Evolutionary conservation across 2,797 vertebrate species (phyloP).

Genomic region (Sphaeramia orbicularis): DNA sequence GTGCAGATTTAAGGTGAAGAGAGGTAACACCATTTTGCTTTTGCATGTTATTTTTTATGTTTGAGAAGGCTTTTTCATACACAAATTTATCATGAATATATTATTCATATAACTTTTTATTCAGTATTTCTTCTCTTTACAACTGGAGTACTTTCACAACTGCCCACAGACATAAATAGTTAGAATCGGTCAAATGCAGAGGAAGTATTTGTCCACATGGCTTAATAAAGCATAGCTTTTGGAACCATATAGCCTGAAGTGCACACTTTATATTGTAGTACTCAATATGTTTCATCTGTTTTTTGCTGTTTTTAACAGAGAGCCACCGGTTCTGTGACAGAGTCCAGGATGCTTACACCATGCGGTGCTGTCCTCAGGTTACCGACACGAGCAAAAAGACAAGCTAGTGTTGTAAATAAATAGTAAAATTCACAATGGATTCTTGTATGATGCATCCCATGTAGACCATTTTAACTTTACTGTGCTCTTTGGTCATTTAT

Average conservation of each 20-base stretch:
- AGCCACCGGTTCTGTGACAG: slow-evolving; percentile 97
- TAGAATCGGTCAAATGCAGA: not conserved
- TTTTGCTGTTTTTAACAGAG: slow-evolving; percentile 83
- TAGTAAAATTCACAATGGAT: not conserved
- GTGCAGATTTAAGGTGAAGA: not conserved
- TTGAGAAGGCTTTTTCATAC: not conserved
- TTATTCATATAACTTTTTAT: no score
- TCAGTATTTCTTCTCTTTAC: not conserved
- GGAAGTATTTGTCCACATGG: not conserved
- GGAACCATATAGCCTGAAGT: not conserved
- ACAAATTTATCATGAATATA: slow-evolving; percentile 1
- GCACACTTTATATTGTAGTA: slow-evolving; percentile 5
- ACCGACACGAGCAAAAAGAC: slow-evolving; percentile 5
- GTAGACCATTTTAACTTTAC: not conserved
- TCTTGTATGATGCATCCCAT: not conserved
- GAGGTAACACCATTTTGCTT: not conserved
- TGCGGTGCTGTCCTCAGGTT: slow-evolving; percentile 99
- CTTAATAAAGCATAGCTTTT: slow-evolving; percentile 24
- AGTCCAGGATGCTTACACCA: slow-evolving; percentile 97
- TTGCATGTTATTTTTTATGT: not conserved
- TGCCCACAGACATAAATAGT: slow-evolving; percentile 19
- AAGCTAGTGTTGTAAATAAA: not conserved
- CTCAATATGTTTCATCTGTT: slow-evolving; percentile 35
- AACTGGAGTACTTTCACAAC: slow-evolving; percentile 5
- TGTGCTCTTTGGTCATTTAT: no score